These are phyloP conservation scores for Trichacis sp. DNA, from an alignment of 2,888 invertebrate genomes.

Conservation along the genomic window DNA sequence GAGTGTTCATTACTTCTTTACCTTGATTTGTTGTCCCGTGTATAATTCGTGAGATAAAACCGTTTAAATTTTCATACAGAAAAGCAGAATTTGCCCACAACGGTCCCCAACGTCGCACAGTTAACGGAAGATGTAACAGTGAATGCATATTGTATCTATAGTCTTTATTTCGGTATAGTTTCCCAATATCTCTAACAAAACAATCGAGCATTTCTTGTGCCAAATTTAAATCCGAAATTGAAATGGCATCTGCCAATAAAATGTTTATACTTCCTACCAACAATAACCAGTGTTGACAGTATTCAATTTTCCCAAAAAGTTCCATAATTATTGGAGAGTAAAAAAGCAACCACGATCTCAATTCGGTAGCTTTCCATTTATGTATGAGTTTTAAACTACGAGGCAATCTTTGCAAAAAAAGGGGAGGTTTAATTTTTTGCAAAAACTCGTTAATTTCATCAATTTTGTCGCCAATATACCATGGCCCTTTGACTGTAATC, in stretches of 20 bases:
- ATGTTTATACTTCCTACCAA: neutral
- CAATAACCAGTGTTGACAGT: conserved; percentile 11
- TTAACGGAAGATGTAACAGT: conserved; percentile 5
- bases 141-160: conserved; percentile 1
- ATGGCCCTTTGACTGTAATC: too few species aligned
- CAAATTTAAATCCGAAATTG: neutral
- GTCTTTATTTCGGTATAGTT: neutral
- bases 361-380: conserved; percentile 11
- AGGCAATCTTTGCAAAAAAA: conserved; percentile 8
- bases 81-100: conserved; percentile 7
- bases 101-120: conserved; percentile 9
- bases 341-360: conserved; percentile 6
- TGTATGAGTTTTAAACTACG: neutral
- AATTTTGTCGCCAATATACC: conserved; percentile 8
- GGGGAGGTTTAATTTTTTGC: conserved; percentile 4
- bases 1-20: conserved; percentile 2
- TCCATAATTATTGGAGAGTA: conserved; percentile 5
- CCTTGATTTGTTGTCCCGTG: conserved; percentile 9
- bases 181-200: conserved; percentile 9
- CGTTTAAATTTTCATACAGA: conserved; percentile 8
- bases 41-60: conserved; percentile 8
- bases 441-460: conserved; percentile 8
- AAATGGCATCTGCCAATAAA: neutral
- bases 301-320: neutral
- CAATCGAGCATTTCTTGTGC: conserved; percentile 1